Conservation (phyloP, 2,888 invertebrate species). For the Fabriciana adippe region DNA sequence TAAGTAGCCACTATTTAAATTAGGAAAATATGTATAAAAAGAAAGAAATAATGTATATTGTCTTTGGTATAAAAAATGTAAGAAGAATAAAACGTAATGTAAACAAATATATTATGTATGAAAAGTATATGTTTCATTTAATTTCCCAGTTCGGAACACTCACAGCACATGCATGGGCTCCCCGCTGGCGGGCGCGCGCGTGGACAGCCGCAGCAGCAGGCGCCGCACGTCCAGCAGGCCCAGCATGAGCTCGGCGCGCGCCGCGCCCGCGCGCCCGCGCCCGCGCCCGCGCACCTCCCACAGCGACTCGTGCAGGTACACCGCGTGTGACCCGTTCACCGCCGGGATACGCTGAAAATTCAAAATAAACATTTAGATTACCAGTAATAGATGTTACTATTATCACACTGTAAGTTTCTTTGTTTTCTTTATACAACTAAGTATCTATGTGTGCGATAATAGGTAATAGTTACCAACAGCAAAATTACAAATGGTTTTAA, state of each 20-base stretch:
- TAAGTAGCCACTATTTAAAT: no score
- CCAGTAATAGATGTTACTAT: no score
- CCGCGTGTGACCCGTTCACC: slow-evolving; percentile 77
- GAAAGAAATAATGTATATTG: no score
- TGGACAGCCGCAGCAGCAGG: slow-evolving; percentile 87
- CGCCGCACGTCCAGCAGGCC: slow-evolving; percentile 93
- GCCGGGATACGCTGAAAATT: slow-evolving; percentile 63
- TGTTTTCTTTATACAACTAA: no score
- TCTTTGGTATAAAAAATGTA: no score
- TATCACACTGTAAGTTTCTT: no score
- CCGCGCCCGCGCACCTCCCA: slow-evolving; percentile 85
- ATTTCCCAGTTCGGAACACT: slow-evolving; percentile 43
- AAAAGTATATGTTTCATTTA: background rate
- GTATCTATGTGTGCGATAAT: no score
- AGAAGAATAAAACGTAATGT: no score
- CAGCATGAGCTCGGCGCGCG: slow-evolving; percentile 91
- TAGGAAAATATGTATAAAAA: no score
- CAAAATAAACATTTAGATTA: no score
- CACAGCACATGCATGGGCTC: slow-evolving; percentile 66
- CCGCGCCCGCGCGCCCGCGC: slow-evolving; percentile 48
- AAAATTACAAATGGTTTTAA: no score
- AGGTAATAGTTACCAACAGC: no score
- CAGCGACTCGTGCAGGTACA: slow-evolving; percentile 88
- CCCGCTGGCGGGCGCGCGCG: slow-evolving; percentile 53
- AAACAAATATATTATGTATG: background rate